A percentile compares a stretch with the other conserved stretches of the same genome.
phyloP scores from a whole-genome alignment of 2,888 invertebrate species.

The Drosophila macrothrix region DNA sequence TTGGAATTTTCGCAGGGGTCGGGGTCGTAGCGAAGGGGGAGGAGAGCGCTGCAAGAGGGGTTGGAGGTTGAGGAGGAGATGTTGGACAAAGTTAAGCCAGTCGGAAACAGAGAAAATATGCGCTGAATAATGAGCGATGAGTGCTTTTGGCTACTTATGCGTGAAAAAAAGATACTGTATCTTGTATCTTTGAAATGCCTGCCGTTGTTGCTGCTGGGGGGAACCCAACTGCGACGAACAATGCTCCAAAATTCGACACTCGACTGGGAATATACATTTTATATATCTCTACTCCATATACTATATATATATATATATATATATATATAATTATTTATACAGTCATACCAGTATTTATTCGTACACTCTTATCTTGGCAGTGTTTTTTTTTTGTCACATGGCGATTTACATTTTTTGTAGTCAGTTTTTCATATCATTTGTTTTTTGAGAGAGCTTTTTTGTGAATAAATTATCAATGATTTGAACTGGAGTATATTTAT shows the following conservation, averaged over 20 bases:
- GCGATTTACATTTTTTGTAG: not conserved
- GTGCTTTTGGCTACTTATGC: constrained; percentile 20
- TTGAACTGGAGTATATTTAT: no score
- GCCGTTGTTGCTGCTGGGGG: not conserved
- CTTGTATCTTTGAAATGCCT: constrained; percentile 26
- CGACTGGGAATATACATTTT: no score
- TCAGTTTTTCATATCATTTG: not conserved
- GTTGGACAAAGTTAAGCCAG: constrained; percentile 15
- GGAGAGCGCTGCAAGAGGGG: not conserved
- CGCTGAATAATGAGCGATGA: constrained; percentile 41
- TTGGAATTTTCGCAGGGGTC: constrained; percentile 62
- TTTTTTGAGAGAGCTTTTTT: not conserved
- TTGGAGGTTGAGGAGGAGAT: not conserved
- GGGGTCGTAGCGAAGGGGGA: constrained; percentile 14
- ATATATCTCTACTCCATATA: no score
- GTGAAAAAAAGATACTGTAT: constrained; percentile 23
- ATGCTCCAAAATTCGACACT: not conserved
- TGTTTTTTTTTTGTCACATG: not conserved
- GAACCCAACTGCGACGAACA: not conserved
- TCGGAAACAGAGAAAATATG: constrained; percentile 17
- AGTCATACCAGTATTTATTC: not conserved
- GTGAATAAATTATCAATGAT: no score
- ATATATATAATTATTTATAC: not conserved
- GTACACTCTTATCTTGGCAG: not conserved
- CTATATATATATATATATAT: not conserved